Evolutionary conservation across 2,888 invertebrate species (phyloP).

Genomic region (Petrolisthes cinctipes): DNA sequence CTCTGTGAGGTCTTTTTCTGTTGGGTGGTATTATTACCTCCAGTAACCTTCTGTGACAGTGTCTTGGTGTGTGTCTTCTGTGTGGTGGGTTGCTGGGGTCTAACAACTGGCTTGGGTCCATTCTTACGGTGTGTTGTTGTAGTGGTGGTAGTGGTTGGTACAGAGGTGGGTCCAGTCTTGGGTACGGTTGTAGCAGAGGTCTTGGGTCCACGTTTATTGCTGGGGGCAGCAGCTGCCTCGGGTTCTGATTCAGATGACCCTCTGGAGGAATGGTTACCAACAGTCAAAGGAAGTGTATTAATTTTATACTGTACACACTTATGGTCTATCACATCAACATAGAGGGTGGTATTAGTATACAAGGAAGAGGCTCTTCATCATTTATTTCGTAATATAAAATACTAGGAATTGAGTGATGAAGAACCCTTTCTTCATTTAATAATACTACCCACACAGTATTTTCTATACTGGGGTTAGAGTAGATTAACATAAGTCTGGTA

Average conservation of each 20-base stretch:
- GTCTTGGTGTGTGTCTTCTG: constrained; percentile 48
- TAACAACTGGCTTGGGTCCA: constrained; percentile 42
- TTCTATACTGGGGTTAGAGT: no score
- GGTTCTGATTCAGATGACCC: constrained; percentile 65
- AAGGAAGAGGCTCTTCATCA: no score
- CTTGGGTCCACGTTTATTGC: constrained; percentile 57
- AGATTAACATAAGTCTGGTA: no score
- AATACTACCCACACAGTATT: no score
- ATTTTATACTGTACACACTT: no score
- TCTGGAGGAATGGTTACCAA: constrained; percentile 30
- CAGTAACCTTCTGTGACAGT: constrained; percentile 38
- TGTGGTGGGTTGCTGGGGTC: constrained; percentile 46
- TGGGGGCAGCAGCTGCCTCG: constrained; percentile 46
- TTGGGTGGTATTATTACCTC: constrained; percentile 17
- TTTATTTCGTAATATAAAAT: no score
- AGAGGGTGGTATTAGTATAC: no score
- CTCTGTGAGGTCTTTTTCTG: constrained; percentile 51
- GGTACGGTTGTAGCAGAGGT: constrained; percentile 59
- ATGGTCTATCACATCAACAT: no score
- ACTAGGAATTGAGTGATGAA: no score
- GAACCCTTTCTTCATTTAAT: no score
- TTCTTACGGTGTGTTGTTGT: constrained; percentile 49
- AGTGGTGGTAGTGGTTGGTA: constrained; percentile 20
- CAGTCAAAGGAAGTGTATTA: neutral
- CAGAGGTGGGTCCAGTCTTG: constrained; percentile 35